These are phyloP conservation scores for Meleagris gallopavo DNA, from an alignment of 2,113 vertebrate species.

Conservation along the genomic window DNA sequence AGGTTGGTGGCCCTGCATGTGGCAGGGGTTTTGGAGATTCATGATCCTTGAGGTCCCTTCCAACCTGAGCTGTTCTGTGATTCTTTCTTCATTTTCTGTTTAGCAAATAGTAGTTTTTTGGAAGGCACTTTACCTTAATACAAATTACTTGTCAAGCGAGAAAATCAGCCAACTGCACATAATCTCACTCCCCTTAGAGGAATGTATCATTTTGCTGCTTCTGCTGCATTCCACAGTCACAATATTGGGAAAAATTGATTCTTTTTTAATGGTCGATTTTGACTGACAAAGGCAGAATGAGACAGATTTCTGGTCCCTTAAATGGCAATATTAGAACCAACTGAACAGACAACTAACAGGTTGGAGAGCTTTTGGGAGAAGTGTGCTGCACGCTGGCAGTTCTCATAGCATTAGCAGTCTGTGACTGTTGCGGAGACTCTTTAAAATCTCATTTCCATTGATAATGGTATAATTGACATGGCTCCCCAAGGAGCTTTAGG, in stretches of 20 bases:
- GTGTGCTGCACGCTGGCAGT: not conserved
- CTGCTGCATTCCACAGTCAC: conserved; percentile 47
- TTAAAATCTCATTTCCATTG: conserved; percentile 80
- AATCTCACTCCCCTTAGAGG: not conserved
- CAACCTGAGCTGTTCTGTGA: too few relatives aligned
- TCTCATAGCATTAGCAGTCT: conserved; percentile 74
- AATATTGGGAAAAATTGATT: conserved; percentile 59
- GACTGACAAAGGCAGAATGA: conserved; percentile 52
- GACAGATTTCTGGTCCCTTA: too few relatives aligned
- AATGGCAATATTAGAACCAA: conserved; percentile 22
- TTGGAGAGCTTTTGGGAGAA: conserved; percentile 50
- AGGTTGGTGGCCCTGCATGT: too few relatives aligned
- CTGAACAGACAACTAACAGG: conserved; percentile 27
- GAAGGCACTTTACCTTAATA: conserved; percentile 73
- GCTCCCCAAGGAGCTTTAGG: conserved; percentile 70
- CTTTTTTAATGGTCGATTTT: conserved; percentile 70
- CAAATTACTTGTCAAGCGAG: conserved; percentile 68
- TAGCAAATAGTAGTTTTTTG: not conserved
- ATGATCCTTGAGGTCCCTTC: too few relatives aligned
- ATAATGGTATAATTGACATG: conserved; percentile 76
- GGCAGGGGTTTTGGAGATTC: too few relatives aligned
- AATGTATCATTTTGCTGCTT: conserved; percentile 63
- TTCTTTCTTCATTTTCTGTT: conserved; percentile 43
- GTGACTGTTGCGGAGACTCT: conserved; percentile 51
- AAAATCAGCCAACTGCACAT: conserved; percentile 50